Evolutionary conservation across 2,113 vertebrate species (phyloP), one percentile per base, ranked within the genome.

Genomic region (Glaucidium brasilianum): DNA sequence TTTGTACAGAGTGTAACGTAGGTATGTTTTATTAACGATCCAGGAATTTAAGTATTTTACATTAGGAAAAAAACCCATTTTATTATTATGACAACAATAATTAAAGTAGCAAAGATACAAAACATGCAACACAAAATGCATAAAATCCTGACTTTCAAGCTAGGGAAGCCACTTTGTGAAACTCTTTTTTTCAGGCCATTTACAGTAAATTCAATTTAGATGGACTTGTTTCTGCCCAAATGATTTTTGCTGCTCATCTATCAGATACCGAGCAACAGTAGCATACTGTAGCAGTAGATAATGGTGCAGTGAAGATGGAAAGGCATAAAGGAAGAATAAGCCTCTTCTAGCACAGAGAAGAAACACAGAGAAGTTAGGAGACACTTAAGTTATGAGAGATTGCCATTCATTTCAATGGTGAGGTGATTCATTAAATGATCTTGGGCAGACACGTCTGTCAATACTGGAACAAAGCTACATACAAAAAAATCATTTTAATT

Each of bases 361-460:
- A 67, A 71, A 50, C 12, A 45, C 35, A 73, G 41, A 60, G n/a
- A 83, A 90, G 49, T 68, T 67, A 72, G 10, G 47, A 67, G 60
- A 72, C 52, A 43, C 32, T 35, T 41, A 10, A 43, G 23, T 43
- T 71, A 47, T 16, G 26, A 74, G 64, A 60, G 22, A 58, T 15
- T 73, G 45, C 13, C 58, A 50, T 85, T 85, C 69, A 79, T 73
- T 88, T 27, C 62, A 64, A 3, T 2, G 25, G 32, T 34, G 55
- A 90, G 58, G 53, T 79, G 82, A 96, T 92, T 77, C 78, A 90
- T 83, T 85, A 74, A 77, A 93, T 23, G 52, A 74, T 86, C 75
- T 73, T 18, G 45, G 76, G n/a, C 52, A 94, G 85, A 89, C 80
- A 79, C 5, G 1, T 79, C 66, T 87, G 93, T 93, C 92, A 94